Evolutionary conservation across 2,888 invertebrate genomes (phyloP).

Genomic region (Acronicta psi): DNA sequence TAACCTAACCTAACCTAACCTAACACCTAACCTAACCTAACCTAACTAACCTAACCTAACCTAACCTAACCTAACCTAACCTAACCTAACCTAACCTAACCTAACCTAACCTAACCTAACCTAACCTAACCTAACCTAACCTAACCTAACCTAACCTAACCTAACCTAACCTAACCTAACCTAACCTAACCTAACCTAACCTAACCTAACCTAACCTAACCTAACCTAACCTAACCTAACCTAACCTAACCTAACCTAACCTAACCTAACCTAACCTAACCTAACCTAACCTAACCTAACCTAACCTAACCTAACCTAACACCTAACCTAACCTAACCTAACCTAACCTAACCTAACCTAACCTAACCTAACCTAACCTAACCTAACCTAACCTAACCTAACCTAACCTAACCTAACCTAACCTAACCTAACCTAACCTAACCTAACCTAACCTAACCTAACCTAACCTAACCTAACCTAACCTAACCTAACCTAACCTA

Average conservation of each 20-base stretch:
- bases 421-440: conserved; percentile 52
- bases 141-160: conserved; percentile 42
- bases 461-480: conserved; percentile 47
- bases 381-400: conserved; percentile 15
- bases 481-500: conserved; percentile 39
- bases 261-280: conserved; percentile 50
- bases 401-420: conserved; percentile 32
- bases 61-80: conserved; percentile 55
- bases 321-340: conserved; percentile 15
- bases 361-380: conserved; percentile 15
- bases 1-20: conserved; percentile 54
- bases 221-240: conserved; percentile 42
- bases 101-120: conserved; percentile 43
- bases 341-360: conserved; percentile 16
- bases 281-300: conserved; percentile 19
- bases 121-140: conserved; percentile 41
- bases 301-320: conserved; percentile 15
- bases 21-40: conserved; percentile 48
- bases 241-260: conserved; percentile 44
- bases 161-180: conserved; percentile 45
- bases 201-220: conserved; percentile 38
- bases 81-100: conserved; percentile 43
- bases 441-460: conserved; percentile 49
- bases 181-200: conserved; percentile 41
- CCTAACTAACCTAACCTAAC: conserved; percentile 54